Evolutionary conservation across 1,140 invertebrate genomes (phyloP).

Genomic region (Wiebesia pumilae): DNA sequence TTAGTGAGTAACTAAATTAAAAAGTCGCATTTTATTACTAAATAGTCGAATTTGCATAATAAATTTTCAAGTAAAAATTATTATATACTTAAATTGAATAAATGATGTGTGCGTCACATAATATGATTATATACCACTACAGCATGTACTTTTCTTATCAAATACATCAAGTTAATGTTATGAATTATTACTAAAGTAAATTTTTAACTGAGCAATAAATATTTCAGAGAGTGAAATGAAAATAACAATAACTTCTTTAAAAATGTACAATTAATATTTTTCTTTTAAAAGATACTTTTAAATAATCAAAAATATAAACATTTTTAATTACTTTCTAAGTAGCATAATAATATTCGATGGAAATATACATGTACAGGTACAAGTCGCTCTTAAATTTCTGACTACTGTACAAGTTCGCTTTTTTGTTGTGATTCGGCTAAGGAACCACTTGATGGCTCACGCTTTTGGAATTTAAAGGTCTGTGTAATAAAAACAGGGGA

Average conservation of each 20-base stretch:
- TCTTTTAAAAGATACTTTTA: too few relatives aligned
- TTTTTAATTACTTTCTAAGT: too few relatives aligned
- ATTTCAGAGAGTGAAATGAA: not conserved
- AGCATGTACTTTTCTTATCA: not conserved
- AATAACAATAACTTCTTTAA: not conserved
- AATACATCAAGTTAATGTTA: not conserved
- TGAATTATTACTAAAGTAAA: constrained; percentile 19
- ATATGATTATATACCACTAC: not conserved
- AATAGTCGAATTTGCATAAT: not conserved
- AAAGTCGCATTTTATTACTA: not conserved
- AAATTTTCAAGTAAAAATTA: not conserved
- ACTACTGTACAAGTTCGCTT: too few relatives aligned
- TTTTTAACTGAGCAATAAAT: not conserved
- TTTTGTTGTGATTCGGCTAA: too few relatives aligned
- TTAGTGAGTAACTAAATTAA: too few relatives aligned
- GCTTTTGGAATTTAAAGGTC: too few relatives aligned
- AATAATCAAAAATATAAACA: too few relatives aligned
- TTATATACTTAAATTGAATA: not conserved
- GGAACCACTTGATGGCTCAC: too few relatives aligned
- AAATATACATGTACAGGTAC: too few relatives aligned
- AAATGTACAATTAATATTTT: not conserved
- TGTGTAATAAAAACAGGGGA: too few relatives aligned
- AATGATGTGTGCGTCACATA: not conserved
- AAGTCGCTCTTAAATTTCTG: too few relatives aligned
- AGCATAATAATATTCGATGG: too few relatives aligned